These are phyloP conservation scores for Galerucella pusilla DNA, from an alignment of 2,888 invertebrate species.

Conservation along the genomic window DNA sequence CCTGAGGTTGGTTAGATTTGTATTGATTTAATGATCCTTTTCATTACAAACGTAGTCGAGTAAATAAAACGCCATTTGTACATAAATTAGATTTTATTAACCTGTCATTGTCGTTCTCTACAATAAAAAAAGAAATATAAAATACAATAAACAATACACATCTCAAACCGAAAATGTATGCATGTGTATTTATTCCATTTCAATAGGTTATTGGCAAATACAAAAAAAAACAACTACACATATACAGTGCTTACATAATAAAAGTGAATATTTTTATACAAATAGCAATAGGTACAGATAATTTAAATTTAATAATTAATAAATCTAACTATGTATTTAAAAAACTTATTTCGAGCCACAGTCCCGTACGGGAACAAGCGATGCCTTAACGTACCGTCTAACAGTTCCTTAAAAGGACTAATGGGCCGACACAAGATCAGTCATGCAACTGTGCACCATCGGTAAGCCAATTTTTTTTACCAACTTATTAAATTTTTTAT, in stretches of 20 bases:
- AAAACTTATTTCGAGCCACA: slow-evolving; percentile 39
- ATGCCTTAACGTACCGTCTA: slow-evolving; percentile 64
- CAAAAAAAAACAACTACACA: slow-evolving; percentile 65
- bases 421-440: slow-evolving; percentile 54
- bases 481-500: background rate
- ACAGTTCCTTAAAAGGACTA: slow-evolving; percentile 49
- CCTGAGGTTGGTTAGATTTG: too few relatives aligned
- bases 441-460: slow-evolving; percentile 60
- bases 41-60: background rate
- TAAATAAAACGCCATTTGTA: slow-evolving; percentile 41
- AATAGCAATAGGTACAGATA: slow-evolving; percentile 66
- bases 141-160: slow-evolving; percentile 56
- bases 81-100: slow-evolving; percentile 51
- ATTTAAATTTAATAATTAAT: slow-evolving; percentile 60
- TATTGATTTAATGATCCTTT: too few relatives aligned
- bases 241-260: slow-evolving; percentile 65
- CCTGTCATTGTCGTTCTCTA: slow-evolving; percentile 47
- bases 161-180: slow-evolving; percentile 55
- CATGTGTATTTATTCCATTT: slow-evolving; percentile 61
- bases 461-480: slow-evolving; percentile 47
- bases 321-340: slow-evolving; percentile 48
- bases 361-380: slow-evolving; percentile 50
- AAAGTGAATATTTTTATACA: slow-evolving; percentile 66
- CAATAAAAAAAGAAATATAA: slow-evolving; percentile 51
- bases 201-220: slow-evolving; percentile 63